phyloP scores from a whole-genome alignment of 1,140 invertebrate genomes.

The Sarcophaga bullata region DNA sequence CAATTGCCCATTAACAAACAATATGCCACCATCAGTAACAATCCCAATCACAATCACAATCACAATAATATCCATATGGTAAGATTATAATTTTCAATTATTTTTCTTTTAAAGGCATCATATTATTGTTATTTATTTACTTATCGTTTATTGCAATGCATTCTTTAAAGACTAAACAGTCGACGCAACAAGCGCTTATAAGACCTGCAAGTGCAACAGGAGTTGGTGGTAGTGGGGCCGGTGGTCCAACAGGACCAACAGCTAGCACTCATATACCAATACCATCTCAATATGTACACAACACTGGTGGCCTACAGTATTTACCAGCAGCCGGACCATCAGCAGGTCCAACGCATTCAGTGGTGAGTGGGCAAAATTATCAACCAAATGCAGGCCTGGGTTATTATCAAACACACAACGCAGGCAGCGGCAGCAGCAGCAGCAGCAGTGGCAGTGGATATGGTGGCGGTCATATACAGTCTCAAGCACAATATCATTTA shows the following conservation, averaged over 20 bases:
- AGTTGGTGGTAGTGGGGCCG: neutral
- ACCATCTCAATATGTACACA: constrained; percentile 59
- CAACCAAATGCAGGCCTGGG: constrained; percentile 54
- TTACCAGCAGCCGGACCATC: constrained; percentile 45
- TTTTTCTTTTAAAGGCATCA: neutral
- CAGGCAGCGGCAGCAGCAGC: neutral
- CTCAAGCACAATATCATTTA: constrained; percentile 40
- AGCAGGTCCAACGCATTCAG: constrained; percentile 42
- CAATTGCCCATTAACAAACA: constrained; percentile 66
- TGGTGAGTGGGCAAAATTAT: constrained; percentile 49
- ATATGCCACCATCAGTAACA: constrained; percentile 54
- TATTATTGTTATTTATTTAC: neutral
- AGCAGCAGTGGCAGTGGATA: constrained; percentile 34
- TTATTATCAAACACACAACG: constrained; percentile 52
- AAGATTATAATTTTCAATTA: constrained; percentile 37
- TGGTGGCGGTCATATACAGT: constrained; percentile 44
- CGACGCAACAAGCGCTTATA: neutral
- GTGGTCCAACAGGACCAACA: constrained; percentile 43
- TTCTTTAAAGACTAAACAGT: constrained; percentile 13
- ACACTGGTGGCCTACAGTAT: constrained; percentile 32
- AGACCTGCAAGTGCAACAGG: constrained; percentile 43
- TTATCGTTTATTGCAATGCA: neutral
- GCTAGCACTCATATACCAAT: constrained; percentile 52
- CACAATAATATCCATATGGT: neutral
- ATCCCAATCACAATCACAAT: too few relatives aligned